phyloP scores from a whole-genome alignment of 2,113 vertebrate genomes.

The Acanthisitta chloris region DNA sequence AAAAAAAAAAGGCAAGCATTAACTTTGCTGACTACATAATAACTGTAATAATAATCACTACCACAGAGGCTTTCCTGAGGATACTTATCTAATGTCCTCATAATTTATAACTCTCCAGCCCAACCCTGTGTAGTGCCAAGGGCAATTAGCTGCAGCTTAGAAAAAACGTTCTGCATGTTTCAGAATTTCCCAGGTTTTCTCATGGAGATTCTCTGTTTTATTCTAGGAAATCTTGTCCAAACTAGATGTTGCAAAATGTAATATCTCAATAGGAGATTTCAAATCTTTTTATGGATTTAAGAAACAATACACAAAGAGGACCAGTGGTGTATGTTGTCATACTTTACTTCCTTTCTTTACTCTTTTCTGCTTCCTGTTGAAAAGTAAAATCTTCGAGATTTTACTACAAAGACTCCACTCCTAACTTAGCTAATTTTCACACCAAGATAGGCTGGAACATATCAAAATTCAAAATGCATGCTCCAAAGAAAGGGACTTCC shows the following conservation, averaged over 20 bases:
- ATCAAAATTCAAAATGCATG: neutral
- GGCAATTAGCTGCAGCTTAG: conserved; percentile 12
- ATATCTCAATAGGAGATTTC: neutral
- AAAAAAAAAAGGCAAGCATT: conserved; percentile 23
- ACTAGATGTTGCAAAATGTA: neutral
- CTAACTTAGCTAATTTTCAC: neutral
- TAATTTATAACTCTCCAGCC: conserved; percentile 31
- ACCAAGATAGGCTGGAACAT: neutral
- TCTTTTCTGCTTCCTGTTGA: neutral
- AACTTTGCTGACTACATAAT: conserved; percentile 67
- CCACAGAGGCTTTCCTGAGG: conserved; percentile 30
- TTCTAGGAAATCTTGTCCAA: neutral
- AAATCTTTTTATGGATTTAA: neutral
- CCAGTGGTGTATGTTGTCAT: neutral
- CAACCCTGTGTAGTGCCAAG: conserved; percentile 3
- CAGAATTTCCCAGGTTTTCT: conserved; percentile 10
- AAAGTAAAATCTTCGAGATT: neutral
- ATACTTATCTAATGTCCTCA: conserved; percentile 47
- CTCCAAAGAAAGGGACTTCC: neutral
- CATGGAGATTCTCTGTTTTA: neutral
- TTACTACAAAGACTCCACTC: neutral
- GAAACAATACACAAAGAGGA: neutral
- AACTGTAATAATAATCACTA: conserved; percentile 50
- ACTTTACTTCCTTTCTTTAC: neutral
- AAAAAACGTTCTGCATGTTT: neutral